Evolutionary conservation across 2,113 vertebrate species (phyloP), one percentile per base, ranked within the genome.

Genomic region (Oreocharis arfaki): DNA sequence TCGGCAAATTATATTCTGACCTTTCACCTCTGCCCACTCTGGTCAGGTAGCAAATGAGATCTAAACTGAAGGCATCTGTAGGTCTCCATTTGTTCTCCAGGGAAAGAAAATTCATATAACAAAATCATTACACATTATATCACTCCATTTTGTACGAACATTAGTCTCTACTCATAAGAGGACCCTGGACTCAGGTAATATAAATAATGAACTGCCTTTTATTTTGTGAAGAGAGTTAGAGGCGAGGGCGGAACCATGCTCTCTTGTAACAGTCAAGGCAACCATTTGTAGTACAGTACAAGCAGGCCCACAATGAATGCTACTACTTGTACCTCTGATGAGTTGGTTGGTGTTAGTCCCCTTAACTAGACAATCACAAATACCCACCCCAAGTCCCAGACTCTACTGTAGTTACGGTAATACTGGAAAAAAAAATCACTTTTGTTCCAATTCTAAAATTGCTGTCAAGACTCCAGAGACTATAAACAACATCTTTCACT

Each of bases 401-500:
- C 69, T 59, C 93, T 96, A 97, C 97, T 96, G 96, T 97, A 97
- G 96, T 96, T 97, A 97, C 97, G 97, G 95, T 96, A 93, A 93
- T 88, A 97, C 95, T 97, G 96, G 96, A 87, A 95, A 96, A 96
- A 83, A 97, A 97, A 96, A 96, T 96, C 96, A 97, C 97, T 97
- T 98, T 98, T 97, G 97, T 98, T 98, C 97, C 97, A 98, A 97
- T 97, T 98, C 97, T 96, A 97, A 98, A 98, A 98, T 96, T 98
- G 96, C 98, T 97, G 97, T 97, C 94, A 97, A 97, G 97, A 87
- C 98, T 98, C 98, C 96, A 95, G 98, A 98, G 98, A 98, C 98
- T 97, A 97, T 97, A 98, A 98, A 98, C 98, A 98, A 98, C 98
- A 98, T 98, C 98, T 98, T 98, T 98, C 98, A 98, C 98, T 98